Evolutionary conservation across 1,140 invertebrate species (phyloP), one percentile per base, ranked within the genome.

Genomic region (Apis florea): DNA sequence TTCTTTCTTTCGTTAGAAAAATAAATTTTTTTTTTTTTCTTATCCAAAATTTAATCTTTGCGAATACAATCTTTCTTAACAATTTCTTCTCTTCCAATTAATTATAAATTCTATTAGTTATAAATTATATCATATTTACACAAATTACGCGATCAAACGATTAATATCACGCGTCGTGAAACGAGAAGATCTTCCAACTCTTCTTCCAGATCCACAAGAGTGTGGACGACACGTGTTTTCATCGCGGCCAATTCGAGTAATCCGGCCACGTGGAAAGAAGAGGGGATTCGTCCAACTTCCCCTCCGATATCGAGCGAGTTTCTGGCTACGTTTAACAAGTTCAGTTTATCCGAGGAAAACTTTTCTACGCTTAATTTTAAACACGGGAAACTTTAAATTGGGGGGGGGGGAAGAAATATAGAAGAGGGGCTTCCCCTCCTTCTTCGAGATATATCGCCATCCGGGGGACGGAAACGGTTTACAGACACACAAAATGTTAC

Each of bases 331-430:
- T 74, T 74, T 40, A 72, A 21, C 49, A 24, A 66, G 51, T 80
- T 80, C 59, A 47, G 70, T 74, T 74, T 63, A 81, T 74, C 51
- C 9, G 21, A 3, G 17, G 64, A n/a, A 59, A 81, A 53, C n/a
- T 80, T 81, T 67, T 40, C 49, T 51, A 19, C 70, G 17, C 69
- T 80, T 80, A 73, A 80, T 80, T 73, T 73, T 47, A 61, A 59
- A 71, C 56, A 61, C 51, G 56, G 74, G 13, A 51, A 79, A 71
- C 24, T 79, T 79, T 70, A 79, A 79, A 79, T 71, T 71, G 67
- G 24, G 61, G 66, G 31, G 31, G 31, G 31, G 31, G 31, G 4
- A 5, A 3, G 31, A 31, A 40, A 40, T 40, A 40, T 40, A 71
- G 71, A 79, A 79, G 70, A 59, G 47, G 13, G 56, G 47, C n/a